Percentiles rank a stretch among this genome's conserved stretches.
Conservation (phyloP, 1,140 invertebrate species). For the Camponotus pennsylvanicus region DNA sequence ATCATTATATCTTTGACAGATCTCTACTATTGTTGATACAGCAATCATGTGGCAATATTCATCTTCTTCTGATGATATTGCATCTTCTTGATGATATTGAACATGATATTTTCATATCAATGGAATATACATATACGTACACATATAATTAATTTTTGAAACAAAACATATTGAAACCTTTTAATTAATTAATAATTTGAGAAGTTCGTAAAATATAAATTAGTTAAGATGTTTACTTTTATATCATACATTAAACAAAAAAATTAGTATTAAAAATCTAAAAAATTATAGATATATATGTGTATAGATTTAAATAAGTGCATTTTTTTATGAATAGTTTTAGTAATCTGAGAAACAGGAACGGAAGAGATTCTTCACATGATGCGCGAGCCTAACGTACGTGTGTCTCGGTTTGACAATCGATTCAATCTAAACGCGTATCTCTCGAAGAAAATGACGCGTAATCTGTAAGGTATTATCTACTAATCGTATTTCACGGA, state of each 20-base stretch:
- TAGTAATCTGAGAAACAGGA: not conserved
- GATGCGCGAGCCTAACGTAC: not conserved
- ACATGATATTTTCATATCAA: not conserved
- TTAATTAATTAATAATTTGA: not conserved
- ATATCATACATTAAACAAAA: not conserved
- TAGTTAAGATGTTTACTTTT: slow-evolving; percentile 8
- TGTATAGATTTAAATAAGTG: not conserved
- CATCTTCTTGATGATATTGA: too few species aligned
- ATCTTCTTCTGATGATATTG: not conserved
- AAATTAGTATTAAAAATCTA: not conserved
- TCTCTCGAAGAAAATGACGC: slow-evolving; percentile 17
- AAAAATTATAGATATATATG: not conserved
- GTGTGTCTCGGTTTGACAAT: slow-evolving; percentile 5
- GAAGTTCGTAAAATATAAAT: not conserved
- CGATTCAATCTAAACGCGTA: slow-evolving; percentile 30
- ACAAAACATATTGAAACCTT: not conserved
- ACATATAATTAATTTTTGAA: not conserved
- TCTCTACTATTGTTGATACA: slow-evolving; percentile 1
- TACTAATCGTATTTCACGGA: slow-evolving; percentile 45
- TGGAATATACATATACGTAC: not conserved
- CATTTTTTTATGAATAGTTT: not conserved
- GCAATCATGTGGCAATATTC: not conserved
- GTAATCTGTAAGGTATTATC: slow-evolving; percentile 54
- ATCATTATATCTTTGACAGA: not conserved
- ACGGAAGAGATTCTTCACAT: not conserved